Evolutionary conservation across 2,797 vertebrate species (phyloP), one percentile per base, ranked within the genome.

Genomic region (Dendrocincla tyrannina): DNA sequence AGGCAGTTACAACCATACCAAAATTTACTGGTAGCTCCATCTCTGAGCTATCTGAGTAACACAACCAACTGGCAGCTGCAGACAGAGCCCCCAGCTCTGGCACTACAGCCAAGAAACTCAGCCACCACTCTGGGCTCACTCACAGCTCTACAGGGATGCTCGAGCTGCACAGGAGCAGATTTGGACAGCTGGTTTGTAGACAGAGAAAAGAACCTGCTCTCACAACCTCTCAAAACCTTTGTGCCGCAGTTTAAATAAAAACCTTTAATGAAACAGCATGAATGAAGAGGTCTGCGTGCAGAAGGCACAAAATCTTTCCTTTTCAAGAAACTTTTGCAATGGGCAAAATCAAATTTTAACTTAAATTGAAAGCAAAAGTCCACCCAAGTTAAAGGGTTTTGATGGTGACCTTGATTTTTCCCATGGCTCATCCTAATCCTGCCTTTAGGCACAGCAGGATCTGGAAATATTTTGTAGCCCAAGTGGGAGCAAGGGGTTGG

Each of bases 11-110:
- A 55, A 3, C 22, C 46, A 20, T 5, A 3, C 1, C 60, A 19
- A 7, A 79, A 60, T 10, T 55, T 23, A 1, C 23, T 1, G 1
- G 6, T 1, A 5, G 58, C 47, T 86, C 42, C 22, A 2, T 15
- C 33, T 15, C 20, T 2, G 30, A 58, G 66, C 11, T 59, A 4
- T 16, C 10, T 3, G 62, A 94, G 62, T 35, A 8, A 18, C 62
- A 9, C 1, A 1, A 35, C 0, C 0, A 13, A 23, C 20, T 2
- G 52, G 14, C 1, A 2, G n/a, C 41, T 50, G 42, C 62, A 27
- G 35, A 32, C 50, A 24, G 64, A 27, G 62, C 39, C 44, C 66
- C 11, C 68, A n/a, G 73, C 66, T 55, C 27, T 5, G 1, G 19
- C 42, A 28, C n/a, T 50, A 6, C 3, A 1, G 91, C 25, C 70